phyloP scores from a whole-genome alignment of 2,113 vertebrate genomes.

The Epinephelus fuscoguttatus region DNA sequence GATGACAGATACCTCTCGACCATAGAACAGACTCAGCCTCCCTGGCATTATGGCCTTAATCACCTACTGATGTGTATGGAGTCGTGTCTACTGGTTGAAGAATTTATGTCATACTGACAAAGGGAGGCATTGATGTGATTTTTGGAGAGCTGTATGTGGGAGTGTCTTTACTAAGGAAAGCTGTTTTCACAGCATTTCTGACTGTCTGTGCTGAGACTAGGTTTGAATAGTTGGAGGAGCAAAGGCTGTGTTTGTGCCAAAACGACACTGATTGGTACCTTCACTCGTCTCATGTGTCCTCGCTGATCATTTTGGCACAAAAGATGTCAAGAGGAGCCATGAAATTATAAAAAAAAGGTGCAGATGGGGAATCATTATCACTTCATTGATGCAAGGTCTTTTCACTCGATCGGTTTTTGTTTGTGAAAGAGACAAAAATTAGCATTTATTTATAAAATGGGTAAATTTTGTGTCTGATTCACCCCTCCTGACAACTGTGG shows the following conservation, averaged over 20 bases:
- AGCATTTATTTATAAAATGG: not conserved
- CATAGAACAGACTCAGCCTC: slow-evolving; percentile 14
- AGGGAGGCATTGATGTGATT: slow-evolving; percentile 25
- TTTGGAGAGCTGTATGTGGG: slow-evolving; percentile 39
- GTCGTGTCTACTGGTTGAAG: slow-evolving; percentile 14
- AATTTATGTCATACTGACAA: slow-evolving; percentile 36
- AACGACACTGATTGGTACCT: slow-evolving; percentile 33
- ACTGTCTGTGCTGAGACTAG: slow-evolving; percentile 29
- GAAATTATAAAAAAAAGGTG: slow-evolving; percentile 29
- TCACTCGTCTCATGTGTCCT: slow-evolving; percentile 12
- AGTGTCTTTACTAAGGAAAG: slow-evolving; percentile 49
- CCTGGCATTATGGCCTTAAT: slow-evolving; percentile 40
- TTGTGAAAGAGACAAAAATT: not conserved
- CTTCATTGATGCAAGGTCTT: not conserved
- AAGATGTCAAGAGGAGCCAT: slow-evolving; percentile 18
- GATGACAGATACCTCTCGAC: slow-evolving; percentile 44
- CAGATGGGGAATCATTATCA: not conserved
- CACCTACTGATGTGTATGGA: slow-evolving; percentile 12
- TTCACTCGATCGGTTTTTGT: not conserved
- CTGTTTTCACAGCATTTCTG: slow-evolving; percentile 38
- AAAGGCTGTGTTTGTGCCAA: slow-evolving; percentile 31
- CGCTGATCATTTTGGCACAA: slow-evolving; percentile 36
- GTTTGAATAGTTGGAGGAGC: slow-evolving; percentile 12
- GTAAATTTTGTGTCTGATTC: too few relatives aligned
- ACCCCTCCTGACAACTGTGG: too few relatives aligned